Base-by-base conservation (phyloP, 2,797 vertebrate genomes). In the Pipistrellus pipistrellus region DNA sequence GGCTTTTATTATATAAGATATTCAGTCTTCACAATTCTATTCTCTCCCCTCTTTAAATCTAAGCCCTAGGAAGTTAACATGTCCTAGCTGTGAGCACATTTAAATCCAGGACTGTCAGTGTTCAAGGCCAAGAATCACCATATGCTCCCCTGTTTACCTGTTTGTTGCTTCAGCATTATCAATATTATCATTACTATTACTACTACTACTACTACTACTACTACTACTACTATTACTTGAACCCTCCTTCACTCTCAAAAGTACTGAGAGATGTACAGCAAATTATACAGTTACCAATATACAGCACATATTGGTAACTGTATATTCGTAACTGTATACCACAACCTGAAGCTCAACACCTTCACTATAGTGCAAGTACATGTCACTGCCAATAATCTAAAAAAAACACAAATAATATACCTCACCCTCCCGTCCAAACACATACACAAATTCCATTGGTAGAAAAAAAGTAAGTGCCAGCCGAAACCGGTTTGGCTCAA, bases 41-140 rank as follows among this genome's bases (percentile, higher is more conserved):
- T 69, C 8, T 75, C 72, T 89, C 21, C 4, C 17, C 62, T 93
- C 55, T 92, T 78, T 32, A 89, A 82, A 88, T 57, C 35, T 71
- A 48, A 81, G 35, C 18, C 6, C 18, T 59, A 2, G 12, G 73
- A 82, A 55, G 53, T 51, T 80, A 75, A 44, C 5, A 64, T 27
- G 41, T 21, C 20, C 53, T 44, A 41, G 12, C 23, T 77, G 8
- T 73, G 25, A 3, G 53, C 20, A 51, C 41, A 55, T 32, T 55
- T 62, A 69, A 82, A 82, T 41, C n/a, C 68, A 64, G 17, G 48
- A 57, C 25, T 48, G 13, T 41, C 55, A 35, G 38, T 10, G 10
- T 46, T 93, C 66, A 77, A 25, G 8, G 15, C 25, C 25, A 77
- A 89, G 20, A 15, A 23, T 53, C 38, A 86, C 2, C 32, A 13